Conservation (phyloP, 2,113 vertebrate genomes). For the Forbesichthys agassizii region DNA sequence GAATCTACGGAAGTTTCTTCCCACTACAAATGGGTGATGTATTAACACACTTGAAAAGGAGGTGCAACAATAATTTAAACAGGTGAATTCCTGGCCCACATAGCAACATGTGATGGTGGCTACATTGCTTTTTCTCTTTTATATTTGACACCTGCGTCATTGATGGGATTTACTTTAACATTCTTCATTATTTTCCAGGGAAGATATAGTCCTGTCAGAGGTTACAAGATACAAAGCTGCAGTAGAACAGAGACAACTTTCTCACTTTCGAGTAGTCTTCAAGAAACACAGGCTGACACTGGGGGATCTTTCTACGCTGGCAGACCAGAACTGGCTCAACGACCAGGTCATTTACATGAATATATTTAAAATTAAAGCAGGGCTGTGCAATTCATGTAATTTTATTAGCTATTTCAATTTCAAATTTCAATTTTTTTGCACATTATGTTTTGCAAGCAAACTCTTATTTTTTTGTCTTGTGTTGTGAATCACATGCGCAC, state of each 20-base stretch:
- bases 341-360: constrained; percentile 82
- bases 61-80: constrained; percentile 82
- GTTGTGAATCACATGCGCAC: no score
- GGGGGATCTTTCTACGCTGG: constrained; percentile 91
- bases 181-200: constrained; percentile 62
- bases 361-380: no score
- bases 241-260: constrained; percentile 75
- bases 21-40: constrained; percentile 87
- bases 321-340: constrained; percentile 96
- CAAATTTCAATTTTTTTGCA: neutral
- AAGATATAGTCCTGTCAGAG: constrained; percentile 82
- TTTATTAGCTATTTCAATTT: neutral
- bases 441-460: no score
- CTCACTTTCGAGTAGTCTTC: constrained; percentile 88
- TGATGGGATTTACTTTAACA: neutral
- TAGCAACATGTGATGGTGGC: neutral
- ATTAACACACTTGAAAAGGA: constrained; percentile 85
- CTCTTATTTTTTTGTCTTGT: no score
- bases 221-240: constrained; percentile 81
- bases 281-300: constrained; percentile 94
- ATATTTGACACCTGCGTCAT: no score
- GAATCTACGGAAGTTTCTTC: constrained; percentile 92
- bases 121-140: neutral
- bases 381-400: no score
- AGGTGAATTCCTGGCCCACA: constrained; percentile 69